These are phyloP conservation scores for Leptoteleia sp. DNA, from an alignment of 1,140 invertebrate genomes.

Conservation along the genomic window DNA sequence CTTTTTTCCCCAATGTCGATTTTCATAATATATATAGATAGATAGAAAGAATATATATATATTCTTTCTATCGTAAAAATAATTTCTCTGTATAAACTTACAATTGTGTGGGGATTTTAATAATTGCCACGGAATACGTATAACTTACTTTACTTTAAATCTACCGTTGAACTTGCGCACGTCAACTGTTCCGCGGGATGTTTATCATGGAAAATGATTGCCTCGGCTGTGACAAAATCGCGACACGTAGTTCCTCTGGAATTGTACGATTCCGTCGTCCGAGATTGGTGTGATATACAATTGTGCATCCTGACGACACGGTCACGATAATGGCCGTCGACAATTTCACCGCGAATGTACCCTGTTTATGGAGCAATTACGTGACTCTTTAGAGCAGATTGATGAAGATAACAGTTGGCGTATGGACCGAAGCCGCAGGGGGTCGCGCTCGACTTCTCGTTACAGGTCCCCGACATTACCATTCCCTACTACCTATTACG, in stretches of 20 bases:
- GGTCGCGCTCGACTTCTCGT: constrained; percentile 43
- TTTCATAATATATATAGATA: too few species aligned
- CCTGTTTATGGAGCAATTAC: constrained; percentile 58
- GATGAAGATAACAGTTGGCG: constrained; percentile 58
- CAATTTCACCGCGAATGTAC: constrained; percentile 40
- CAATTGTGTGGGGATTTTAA: too few species aligned
- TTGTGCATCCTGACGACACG: constrained; percentile 7
- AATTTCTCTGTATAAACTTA: too few species aligned
- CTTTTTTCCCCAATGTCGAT: too few species aligned
- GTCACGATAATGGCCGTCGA: constrained; percentile 41
- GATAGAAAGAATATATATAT: too few species aligned
- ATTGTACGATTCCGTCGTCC: constrained; percentile 27
- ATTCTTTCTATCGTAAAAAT: too few species aligned
- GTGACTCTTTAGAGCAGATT: constrained; percentile 58
- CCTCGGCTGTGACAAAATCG: constrained; percentile 11
- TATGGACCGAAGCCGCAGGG: constrained; percentile 38
- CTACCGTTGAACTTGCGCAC: constrained; percentile 44
- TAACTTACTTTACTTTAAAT: too few species aligned
- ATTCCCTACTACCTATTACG: constrained; percentile 46
- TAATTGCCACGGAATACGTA: too few species aligned
- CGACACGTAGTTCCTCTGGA: constrained; percentile 51
- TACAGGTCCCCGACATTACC: constrained; percentile 45
- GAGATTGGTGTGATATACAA: constrained; percentile 39
- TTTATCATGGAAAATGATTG: constrained; percentile 5
- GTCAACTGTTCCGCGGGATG: constrained; percentile 26